Base-by-base conservation (phyloP, 2,888 invertebrate species). In the Cacoxenus indagator region DNA sequence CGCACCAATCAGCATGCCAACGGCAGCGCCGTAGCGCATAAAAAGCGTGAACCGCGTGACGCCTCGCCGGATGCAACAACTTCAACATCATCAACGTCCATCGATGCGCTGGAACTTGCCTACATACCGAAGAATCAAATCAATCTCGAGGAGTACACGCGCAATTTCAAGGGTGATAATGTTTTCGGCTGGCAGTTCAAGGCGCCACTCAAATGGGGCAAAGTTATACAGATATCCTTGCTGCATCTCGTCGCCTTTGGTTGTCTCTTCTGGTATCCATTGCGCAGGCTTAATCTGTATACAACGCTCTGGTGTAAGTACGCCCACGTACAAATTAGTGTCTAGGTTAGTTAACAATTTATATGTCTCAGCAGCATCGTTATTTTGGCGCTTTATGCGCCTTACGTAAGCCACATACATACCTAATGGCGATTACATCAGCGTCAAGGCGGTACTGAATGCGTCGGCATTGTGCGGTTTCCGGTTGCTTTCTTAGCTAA, bases 181-280 rank as follows among this genome's bases (percentile, higher is more conserved):
- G 69, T 87, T 2, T 69, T 87, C 2, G 87, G 87, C 27, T 76
- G 88, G 69, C 89, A 90, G 3, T 91, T 92, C 69, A 79, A 90
- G 51, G 91, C 92, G 1, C 91, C 92, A 0, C 87, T 93, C n/a
- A 91, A 91, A 76, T 93, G 93, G 93, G 86, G 86, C 57, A 92
- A 92, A 78, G 88, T 91, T 17, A 88, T 92, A 70, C 86, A 87
- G 27, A 91, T 93, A 54, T 84, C 86, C 1, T 8, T 89, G 9
- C 86, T 91, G 37, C 92, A 92, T 75, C 14, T 91, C 0, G 69
- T 89, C 0, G 88, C 89, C 1, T 0, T 90, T 0, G 76, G 89
- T 68, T 87, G 87, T 68, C 78, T 90, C 4, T 0, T 87, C 4
- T 78, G 83, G n/a, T 87, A 77, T 79, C 77, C 85, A 4, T 17